Conservation (phyloP, 1,140 invertebrate species). For the Luehdorfia chinensis region DNA sequence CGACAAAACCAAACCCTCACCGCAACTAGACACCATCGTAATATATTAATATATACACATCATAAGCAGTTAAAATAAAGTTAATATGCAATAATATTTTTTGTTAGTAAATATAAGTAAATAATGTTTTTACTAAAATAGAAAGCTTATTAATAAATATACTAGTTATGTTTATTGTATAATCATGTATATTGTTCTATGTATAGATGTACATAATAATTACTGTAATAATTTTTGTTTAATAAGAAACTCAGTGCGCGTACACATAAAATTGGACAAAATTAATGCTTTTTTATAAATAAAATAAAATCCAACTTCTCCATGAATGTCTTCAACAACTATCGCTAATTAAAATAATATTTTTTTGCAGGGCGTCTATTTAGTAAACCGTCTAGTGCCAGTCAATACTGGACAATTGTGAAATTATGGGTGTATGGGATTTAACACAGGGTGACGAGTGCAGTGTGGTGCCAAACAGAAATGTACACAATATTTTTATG, state of each 20-base stretch:
- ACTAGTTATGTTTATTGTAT: slow-evolving; percentile 15
- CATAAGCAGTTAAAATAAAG: slow-evolving; percentile 26
- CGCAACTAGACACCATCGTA: slow-evolving; percentile 84
- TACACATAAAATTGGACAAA: slow-evolving; percentile 21
- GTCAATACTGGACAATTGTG: too few species aligned
- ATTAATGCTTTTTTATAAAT: not conserved
- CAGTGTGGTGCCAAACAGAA: too few species aligned
- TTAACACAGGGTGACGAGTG: too few species aligned
- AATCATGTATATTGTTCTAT: slow-evolving; percentile 19
- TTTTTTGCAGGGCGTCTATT: too few species aligned
- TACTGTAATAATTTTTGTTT: slow-evolving; percentile 6
- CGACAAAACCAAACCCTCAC: slow-evolving; percentile 92
- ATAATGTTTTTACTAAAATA: slow-evolving; percentile 19
- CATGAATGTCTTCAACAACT: not conserved
- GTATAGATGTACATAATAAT: slow-evolving; percentile 14
- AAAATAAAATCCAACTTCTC: not conserved
- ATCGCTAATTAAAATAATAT: too few species aligned
- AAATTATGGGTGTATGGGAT: too few species aligned
- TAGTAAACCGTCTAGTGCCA: too few species aligned
- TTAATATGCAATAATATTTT: slow-evolving; percentile 20
- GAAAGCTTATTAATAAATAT: slow-evolving; percentile 19
- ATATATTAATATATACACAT: slow-evolving; percentile 48
- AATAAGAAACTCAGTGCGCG: slow-evolving; percentile 45
- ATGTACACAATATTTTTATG: too few species aligned
- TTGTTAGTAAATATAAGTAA: slow-evolving; percentile 19